Evolutionary conservation across 2,888 invertebrate species (phyloP).

Genomic region (Cinara cedri): DNA sequence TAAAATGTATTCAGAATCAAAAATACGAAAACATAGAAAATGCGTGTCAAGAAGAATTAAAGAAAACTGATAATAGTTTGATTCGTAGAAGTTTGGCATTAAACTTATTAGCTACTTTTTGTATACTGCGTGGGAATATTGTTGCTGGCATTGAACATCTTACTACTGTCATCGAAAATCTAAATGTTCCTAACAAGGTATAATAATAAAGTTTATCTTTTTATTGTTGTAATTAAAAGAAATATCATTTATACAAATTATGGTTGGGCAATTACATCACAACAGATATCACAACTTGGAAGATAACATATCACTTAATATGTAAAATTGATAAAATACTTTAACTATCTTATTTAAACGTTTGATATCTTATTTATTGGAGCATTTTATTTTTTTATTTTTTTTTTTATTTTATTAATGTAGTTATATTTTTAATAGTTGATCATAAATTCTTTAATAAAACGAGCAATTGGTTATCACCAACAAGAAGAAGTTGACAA

Average conservation of each 20-base stretch:
- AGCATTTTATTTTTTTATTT: too few species aligned
- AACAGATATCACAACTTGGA: too few species aligned
- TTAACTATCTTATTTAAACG: background rate
- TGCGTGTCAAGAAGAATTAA: constrained; percentile 52
- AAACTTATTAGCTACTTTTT: constrained; percentile 43
- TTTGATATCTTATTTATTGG: too few species aligned
- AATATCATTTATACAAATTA: background rate
- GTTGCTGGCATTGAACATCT: constrained; percentile 21
- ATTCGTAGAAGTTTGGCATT: constrained; percentile 39
- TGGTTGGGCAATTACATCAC: background rate
- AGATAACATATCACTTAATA: too few species aligned
- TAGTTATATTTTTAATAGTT: constrained; percentile 63
- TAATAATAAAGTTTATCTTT: background rate
- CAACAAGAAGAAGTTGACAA: constrained; percentile 77
- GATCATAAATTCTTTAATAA: constrained; percentile 61
- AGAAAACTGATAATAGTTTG: constrained; percentile 52
- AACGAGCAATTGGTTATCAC: constrained; percentile 79
- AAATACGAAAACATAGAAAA: constrained; percentile 31
- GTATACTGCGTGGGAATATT: constrained; percentile 43
- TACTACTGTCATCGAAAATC: constrained; percentile 35
- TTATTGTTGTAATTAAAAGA: background rate
- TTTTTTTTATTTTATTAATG: background rate
- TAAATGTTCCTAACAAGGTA: constrained; percentile 50
- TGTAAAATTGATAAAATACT: background rate
- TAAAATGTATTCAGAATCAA: constrained; percentile 39